Evolutionary conservation across 2,113 vertebrate genomes (phyloP).

Genomic region (Ochotona princeps): DNA sequence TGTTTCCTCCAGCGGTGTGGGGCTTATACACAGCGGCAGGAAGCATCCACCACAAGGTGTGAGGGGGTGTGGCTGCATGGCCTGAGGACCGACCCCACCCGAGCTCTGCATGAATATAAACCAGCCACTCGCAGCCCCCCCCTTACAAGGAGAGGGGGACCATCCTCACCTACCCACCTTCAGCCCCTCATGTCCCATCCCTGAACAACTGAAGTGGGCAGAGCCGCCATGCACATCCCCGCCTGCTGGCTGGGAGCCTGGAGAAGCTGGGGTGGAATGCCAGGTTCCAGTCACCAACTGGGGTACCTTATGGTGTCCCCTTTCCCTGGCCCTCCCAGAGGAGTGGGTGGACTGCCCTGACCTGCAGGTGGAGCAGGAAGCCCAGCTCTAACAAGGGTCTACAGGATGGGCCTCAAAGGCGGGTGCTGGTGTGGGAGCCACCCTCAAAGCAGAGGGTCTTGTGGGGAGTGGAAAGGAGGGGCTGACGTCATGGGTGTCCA

Average conservation of each 20-base stretch:
- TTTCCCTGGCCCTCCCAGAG: background rate
- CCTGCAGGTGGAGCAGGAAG: background rate
- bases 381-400: background rate
- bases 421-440: background rate
- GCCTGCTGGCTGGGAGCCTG: background rate
- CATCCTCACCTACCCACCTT: background rate
- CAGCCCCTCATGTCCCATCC: background rate
- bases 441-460: background rate
- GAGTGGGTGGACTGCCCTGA: background rate
- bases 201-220: background rate
- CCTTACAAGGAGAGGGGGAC: background rate
- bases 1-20: conserved; percentile 74
- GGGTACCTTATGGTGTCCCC: background rate
- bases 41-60: conserved; percentile 68
- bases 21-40: conserved; percentile 78
- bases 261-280: background rate
- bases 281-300: background rate
- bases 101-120: background rate
- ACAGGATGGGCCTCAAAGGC: background rate
- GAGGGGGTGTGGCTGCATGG: conserved; percentile 57
- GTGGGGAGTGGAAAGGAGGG: background rate
- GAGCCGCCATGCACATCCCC: background rate
- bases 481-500: background rate
- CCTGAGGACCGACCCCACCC: conserved; percentile 12
- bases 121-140: background rate